phyloP scores from a whole-genome alignment of 2,113 vertebrate species.

The Hippocampus guttulatus region DNA sequence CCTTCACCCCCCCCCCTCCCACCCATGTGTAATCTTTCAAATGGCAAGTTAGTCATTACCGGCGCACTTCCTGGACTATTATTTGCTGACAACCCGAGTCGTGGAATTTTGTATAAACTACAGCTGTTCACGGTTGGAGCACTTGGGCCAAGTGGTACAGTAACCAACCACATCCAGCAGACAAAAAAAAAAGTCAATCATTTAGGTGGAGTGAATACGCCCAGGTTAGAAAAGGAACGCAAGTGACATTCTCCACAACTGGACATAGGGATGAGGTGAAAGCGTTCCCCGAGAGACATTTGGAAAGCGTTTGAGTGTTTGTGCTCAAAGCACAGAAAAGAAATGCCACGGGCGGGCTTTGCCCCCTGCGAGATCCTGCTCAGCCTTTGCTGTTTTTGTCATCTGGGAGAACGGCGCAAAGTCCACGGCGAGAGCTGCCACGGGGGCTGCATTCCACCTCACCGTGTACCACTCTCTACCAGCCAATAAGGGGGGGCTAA shows the following conservation, averaged over 20 bases:
- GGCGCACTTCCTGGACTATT: slow-evolving; percentile 3
- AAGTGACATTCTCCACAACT: background rate
- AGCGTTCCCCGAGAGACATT: slow-evolving; percentile 43
- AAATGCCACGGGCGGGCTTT: slow-evolving; percentile 16
- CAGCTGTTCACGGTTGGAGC: background rate
- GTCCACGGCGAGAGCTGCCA: slow-evolving; percentile 37
- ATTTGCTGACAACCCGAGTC: too few species aligned
- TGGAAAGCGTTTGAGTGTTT: slow-evolving; percentile 35
- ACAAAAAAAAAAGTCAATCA: too few species aligned
- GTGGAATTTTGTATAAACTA: too few species aligned
- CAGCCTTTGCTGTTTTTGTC: slow-evolving; percentile 30
- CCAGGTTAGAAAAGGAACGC: too few species aligned
- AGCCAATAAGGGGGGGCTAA: slow-evolving; percentile 46
- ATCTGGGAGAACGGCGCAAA: slow-evolving; percentile 36
- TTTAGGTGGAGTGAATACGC: too few species aligned
- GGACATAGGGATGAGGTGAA: background rate
- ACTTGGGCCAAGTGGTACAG: background rate
- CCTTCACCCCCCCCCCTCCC: background rate
- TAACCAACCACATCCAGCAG: background rate
- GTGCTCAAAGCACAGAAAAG: slow-evolving; percentile 38
- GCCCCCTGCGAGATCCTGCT: slow-evolving; percentile 37
- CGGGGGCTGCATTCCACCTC: slow-evolving; percentile 51
- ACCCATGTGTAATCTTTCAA: slow-evolving; percentile 53
- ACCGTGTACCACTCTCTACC: slow-evolving; percentile 56
- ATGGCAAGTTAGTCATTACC: slow-evolving; percentile 49